Percentiles rank a stretch among this genome's conserved stretches.
Conservation (phyloP, 2,797 vertebrate genomes). For the Argyrosomus regius region DNA sequence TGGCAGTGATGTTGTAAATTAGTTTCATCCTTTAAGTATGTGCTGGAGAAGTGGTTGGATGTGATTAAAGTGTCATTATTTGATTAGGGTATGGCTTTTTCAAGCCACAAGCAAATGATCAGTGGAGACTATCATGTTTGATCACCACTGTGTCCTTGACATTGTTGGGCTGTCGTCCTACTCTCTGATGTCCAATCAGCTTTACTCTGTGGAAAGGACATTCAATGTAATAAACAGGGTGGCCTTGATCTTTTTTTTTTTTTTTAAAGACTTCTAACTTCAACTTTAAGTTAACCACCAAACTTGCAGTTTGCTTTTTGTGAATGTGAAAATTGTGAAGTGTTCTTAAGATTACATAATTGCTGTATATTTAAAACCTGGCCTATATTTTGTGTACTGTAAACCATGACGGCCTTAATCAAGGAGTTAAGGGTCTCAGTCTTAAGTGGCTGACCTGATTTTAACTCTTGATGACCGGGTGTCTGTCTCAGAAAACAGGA, state of each 20-base stretch:
- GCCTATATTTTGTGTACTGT: not conserved
- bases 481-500: constrained; percentile 11
- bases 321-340: not conserved
- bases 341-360: not conserved
- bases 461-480: not conserved
- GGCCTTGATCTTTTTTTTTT: not conserved
- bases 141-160: constrained; percentile 38
- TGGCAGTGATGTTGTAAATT: not conserved
- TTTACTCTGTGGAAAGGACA: constrained; percentile 33
- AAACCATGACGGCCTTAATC: not conserved
- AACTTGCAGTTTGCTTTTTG: not conserved
- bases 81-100: not conserved
- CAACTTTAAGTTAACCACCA: not conserved
- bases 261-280: not conserved
- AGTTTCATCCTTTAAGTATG: not conserved
- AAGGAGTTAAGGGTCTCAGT: constrained; percentile 5
- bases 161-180: not conserved
- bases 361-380: not conserved
- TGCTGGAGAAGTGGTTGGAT: not conserved
- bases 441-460: not conserved
- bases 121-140: constrained; percentile 14
- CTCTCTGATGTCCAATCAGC: constrained; percentile 25
- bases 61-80: not conserved
- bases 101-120: constrained; percentile 7
- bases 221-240: not conserved